Evolutionary conservation across 1,140 invertebrate genomes (phyloP), one percentile per base, ranked within the genome.

Genomic region (Diuraphis noxia): DNA sequence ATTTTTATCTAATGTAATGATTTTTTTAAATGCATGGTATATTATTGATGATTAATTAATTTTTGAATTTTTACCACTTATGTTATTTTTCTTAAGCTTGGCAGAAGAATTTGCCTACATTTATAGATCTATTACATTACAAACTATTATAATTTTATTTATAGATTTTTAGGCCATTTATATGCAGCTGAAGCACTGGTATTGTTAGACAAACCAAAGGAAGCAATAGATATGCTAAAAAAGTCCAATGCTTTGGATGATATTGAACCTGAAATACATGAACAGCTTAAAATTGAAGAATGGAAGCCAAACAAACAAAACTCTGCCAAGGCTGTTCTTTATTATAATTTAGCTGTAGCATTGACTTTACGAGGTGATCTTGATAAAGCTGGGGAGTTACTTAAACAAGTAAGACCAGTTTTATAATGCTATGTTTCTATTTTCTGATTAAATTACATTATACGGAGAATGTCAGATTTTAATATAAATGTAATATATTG

Each of bases 151-250:
- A 90, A 6, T 30, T 92, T 86, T 49, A 49, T n/a, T n/a, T 95
- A 93, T 92, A 97, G 97, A 94, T 96, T 98, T 92, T 94, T 98
- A 92, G 97, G 96, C 1, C 96, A 98, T 94, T 95, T 99, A 92
- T 99, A 99, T 94, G 96, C 97, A 36, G 97, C 97, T 1, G 98
- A 99, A 94, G 96, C 97, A 79, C 94, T 98, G n/a, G 96, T 99
- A 92, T 95, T 96, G 90, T 94, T 98, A 93, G 97, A 98, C 93
- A 96, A 96, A 94, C 96, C 98, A 81, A 94, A 95, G 9, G 97
- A 98, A 94, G 98, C 98, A 6, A 95, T 98, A 36, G 96, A 97
- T 92, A 96, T 98, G 94, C 94, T 99, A 43, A 97, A 98, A 93
- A 97, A 96, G 13, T 96, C 97, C 72, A 95, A 95, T 93, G 95